Base-by-base conservation (phyloP, 2,797 vertebrate species). In the Danio albolineatus region DNA sequence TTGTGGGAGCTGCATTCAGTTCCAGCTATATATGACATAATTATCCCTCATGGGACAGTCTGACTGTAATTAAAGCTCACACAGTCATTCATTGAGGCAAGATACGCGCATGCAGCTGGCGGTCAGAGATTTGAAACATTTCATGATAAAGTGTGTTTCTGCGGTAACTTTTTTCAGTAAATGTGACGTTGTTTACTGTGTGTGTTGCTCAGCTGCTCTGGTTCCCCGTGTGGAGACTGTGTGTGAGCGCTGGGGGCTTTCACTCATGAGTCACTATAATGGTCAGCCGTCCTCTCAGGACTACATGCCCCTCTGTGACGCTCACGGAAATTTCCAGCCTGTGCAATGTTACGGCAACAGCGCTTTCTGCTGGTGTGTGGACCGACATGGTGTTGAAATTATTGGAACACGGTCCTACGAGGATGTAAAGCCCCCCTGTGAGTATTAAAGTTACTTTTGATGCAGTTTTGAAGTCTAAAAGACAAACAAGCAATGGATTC, bases 351-450 rank as follows among this genome's bases (percentile, higher is more conserved):
- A 78, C 17, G 78, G 64, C 5, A 79, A 70, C 65, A 83, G 73
- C 16, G 77, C 49, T 44, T 81, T 78, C 51, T 88, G 82, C 81
- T 87, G 84, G 83, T 80, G 83, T 67, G 84, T 87, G 69, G 78
- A 80, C 41, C 82, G 84, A 72, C 91, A 93, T 0, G 94, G 94
- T 81, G 81, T 91, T 61, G 94, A 95, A 86, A 84, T 95, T 71
- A 87, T 88, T 7, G 94, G 94, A 16, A 94, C 94, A 0, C 88
- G 93, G 78, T 94, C 93, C 0, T 88, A 94, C 65, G 89, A 92
- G 0, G 91, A 91, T 73, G 86, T 62, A 84, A 85, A 85, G 6
- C 94, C 95, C 0, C 90, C 92, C 0, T 95, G 94, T 96, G 91
- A 95, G 94, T 85, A 69, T 48, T 21, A 0, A 56, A 43, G 38